phyloP scores from a whole-genome alignment of 2,113 vertebrate species.

The Rafetus swinhoei region DNA sequence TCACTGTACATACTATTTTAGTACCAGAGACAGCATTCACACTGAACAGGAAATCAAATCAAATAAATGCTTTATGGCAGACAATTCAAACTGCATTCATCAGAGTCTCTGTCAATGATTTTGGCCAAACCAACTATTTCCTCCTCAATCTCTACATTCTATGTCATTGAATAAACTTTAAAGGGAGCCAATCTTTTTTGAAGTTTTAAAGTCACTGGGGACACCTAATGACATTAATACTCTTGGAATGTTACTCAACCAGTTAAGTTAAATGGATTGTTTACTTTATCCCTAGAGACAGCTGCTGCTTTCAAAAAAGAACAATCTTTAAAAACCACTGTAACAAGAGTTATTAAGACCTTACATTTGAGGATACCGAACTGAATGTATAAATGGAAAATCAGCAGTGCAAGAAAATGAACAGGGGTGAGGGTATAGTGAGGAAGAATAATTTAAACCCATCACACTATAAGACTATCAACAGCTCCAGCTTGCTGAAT shows the following conservation, averaged over 20 bases:
- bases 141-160: not conserved
- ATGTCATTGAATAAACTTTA: slow-evolving; percentile 19
- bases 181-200: not conserved
- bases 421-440: not conserved
- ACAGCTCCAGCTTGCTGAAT: not conserved
- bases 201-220: slow-evolving; percentile 9
- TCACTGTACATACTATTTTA: not conserved
- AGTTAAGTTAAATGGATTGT: not conserved
- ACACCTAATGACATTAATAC: not conserved
- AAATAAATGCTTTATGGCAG: not conserved
- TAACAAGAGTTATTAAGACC: not conserved
- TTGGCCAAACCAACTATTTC: not conserved
- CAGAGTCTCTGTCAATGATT: not conserved
- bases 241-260: slow-evolving; percentile 29
- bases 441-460: not conserved
- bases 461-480: not conserved
- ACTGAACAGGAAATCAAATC: not conserved
- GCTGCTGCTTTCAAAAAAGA: slow-evolving; percentile 10
- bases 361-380: not conserved
- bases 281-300: slow-evolving; percentile 4
- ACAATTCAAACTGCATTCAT: not conserved
- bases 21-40: not conserved
- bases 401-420: not conserved
- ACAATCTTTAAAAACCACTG: not conserved
- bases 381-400: not conserved